Evolutionary conservation across 1,140 invertebrate genomes (phyloP).

Genomic region (Anagrus nilaparvatae): DNA sequence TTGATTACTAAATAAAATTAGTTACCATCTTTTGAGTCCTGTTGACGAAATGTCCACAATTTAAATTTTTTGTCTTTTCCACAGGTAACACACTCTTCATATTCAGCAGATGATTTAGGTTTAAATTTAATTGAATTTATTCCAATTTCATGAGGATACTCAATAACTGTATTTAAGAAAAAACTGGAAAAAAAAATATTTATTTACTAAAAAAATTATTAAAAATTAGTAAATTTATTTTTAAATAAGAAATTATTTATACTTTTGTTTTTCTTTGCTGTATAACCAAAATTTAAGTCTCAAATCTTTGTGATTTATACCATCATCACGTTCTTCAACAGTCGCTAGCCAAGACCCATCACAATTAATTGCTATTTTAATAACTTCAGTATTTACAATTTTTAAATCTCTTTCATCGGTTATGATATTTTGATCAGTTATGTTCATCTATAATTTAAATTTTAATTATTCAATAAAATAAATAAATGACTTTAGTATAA

Average conservation of each 20-base stretch:
- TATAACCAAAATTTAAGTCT: conserved; percentile 74
- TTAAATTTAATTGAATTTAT: conserved; percentile 55
- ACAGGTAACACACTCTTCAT: conserved; percentile 51
- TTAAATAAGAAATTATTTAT: conserved; percentile 19
- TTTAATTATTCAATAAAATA: conserved; percentile 8
- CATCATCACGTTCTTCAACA: conserved; percentile 54
- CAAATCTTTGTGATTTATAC: conserved; percentile 49
- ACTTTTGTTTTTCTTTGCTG: conserved; percentile 52
- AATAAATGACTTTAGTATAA: not conserved
- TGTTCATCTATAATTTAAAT: conserved; percentile 62
- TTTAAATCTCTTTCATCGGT: conserved; percentile 48
- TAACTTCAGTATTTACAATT: conserved; percentile 61
- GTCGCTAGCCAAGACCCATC: conserved; percentile 70
- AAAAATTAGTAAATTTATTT: conserved; percentile 1
- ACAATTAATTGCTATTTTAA: conserved; percentile 52
- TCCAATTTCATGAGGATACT: conserved; percentile 57
- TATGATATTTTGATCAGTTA: conserved; percentile 61
- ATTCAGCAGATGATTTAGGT: conserved; percentile 36
- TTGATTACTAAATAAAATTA: conserved; percentile 11
- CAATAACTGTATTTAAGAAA: conserved; percentile 60
- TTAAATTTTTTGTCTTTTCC: conserved; percentile 64
- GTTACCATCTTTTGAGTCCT: conserved; percentile 39
- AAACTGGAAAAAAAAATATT: conserved; percentile 44
- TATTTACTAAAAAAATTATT: conserved; percentile 8
- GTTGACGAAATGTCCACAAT: conserved; percentile 55